Conservation (phyloP, 2,888 invertebrate species). For the Heliconius aoede region DNA sequence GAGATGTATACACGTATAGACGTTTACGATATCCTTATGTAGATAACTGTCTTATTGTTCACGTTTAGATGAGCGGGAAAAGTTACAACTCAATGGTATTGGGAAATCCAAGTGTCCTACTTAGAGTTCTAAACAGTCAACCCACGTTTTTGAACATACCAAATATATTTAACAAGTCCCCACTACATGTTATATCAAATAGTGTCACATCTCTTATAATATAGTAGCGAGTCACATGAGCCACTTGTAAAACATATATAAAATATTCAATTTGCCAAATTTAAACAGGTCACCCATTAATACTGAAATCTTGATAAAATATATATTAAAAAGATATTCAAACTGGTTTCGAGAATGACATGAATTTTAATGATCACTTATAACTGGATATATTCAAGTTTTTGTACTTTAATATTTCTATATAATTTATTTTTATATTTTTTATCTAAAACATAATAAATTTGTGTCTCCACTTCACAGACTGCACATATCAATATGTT, state of each 20-base stretch:
- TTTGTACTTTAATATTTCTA: not conserved
- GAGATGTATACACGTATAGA: slow-evolving; percentile 50
- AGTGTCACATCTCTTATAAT: not conserved
- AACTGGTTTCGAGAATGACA: slow-evolving; percentile 28
- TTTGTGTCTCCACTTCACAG: not conserved
- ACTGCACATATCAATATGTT: not conserved
- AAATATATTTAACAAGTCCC: slow-evolving; percentile 25
- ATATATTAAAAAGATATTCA: slow-evolving; percentile 26
- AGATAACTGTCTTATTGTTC: slow-evolving; percentile 72
- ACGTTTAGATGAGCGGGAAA: slow-evolving; percentile 57
- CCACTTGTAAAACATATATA: no score
- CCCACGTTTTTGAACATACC: slow-evolving; percentile 38
- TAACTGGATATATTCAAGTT: slow-evolving; percentile 15
- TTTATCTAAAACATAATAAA: slow-evolving; percentile 21
- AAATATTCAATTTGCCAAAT: slow-evolving; percentile 17
- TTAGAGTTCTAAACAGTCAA: slow-evolving; percentile 46
- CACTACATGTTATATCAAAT: not conserved
- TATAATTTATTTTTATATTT: slow-evolving; percentile 12
- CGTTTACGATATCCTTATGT: slow-evolving; percentile 61
- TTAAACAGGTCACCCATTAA: slow-evolving; percentile 27
- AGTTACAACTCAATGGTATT: slow-evolving; percentile 55
- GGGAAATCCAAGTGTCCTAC: slow-evolving; percentile 68
- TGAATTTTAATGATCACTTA: slow-evolving; percentile 15
- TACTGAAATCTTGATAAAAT: slow-evolving; percentile 16
- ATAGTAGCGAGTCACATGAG: slow-evolving; percentile 1